Evolutionary conservation across 2,797 vertebrate genomes (phyloP).

Genomic region (Microctenopoma stevenorrisi): DNA sequence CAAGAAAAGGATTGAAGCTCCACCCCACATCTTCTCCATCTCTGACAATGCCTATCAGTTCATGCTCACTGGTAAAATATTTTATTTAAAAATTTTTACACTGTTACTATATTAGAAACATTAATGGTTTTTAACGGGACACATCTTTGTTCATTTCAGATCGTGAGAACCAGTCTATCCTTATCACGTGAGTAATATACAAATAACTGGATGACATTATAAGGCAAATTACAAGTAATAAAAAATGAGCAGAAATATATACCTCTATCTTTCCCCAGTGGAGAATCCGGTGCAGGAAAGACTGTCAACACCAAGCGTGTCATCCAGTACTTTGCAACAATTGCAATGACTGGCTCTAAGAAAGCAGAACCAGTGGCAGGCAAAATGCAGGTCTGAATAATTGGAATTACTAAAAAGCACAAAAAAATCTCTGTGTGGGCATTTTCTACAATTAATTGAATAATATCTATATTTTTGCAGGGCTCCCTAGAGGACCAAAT

Average conservation of each 20-base stretch:
- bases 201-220: background rate
- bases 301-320: conserved; percentile 79
- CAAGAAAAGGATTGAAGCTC: conserved; percentile 78
- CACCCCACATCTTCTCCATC: conserved; percentile 85
- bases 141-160: conserved; percentile 69
- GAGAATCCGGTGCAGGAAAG: conserved; percentile 68
- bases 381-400: too few relatives aligned
- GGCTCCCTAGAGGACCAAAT: conserved; percentile 86
- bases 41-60: conserved; percentile 91
- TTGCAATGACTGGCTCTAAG: conserved; percentile 55
- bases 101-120: too few relatives aligned
- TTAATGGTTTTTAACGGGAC: too few relatives aligned
- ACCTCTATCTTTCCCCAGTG: conserved; percentile 13
- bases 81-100: background rate
- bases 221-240: background rate
- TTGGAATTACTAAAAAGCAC: too few relatives aligned
- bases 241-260: background rate
- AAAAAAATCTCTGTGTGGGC: too few relatives aligned
- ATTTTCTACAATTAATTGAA: conserved; percentile 49
- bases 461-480: background rate
- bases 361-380: conserved; percentile 65
- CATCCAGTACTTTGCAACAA: conserved; percentile 78
- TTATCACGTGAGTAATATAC: conserved; percentile 84
- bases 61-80: conserved; percentile 76
- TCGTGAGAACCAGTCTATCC: conserved; percentile 87